These are phyloP conservation scores for Graptemys geographica DNA, from an alignment of 2,797 vertebrate genomes.

Conservation along the genomic window DNA sequence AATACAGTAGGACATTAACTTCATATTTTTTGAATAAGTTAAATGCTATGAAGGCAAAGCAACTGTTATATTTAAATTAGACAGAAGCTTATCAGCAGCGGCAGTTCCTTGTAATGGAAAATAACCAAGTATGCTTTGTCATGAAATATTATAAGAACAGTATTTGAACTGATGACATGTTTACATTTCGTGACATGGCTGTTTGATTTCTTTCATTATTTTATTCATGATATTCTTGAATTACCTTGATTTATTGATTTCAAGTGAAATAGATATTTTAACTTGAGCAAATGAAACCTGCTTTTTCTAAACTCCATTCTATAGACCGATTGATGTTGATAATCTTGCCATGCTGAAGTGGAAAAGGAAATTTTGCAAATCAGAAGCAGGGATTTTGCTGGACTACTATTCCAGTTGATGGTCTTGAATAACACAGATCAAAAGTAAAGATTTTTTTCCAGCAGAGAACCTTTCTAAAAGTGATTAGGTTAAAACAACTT, in stretches of 20 bases:
- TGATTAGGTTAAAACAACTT: conserved; percentile 38
- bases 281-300: conserved; percentile 1
- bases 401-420: background rate
- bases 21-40: conserved; percentile 37
- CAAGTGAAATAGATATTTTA: conserved; percentile 34
- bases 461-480: background rate
- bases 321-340: background rate
- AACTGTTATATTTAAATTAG: conserved; percentile 57
- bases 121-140: conserved; percentile 28
- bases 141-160: conserved; percentile 39
- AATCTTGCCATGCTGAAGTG: background rate
- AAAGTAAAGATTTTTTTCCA: background rate
- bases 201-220: conserved; percentile 66
- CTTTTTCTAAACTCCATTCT: background rate
- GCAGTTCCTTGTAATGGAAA: conserved; percentile 57
- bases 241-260: conserved; percentile 53
- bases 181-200: conserved; percentile 51
- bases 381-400: background rate
- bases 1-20: background rate
- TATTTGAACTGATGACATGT: conserved; percentile 41
- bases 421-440: background rate
- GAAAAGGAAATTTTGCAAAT: background rate
- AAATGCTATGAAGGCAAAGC: conserved; percentile 43
- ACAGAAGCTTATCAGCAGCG: conserved; percentile 23
- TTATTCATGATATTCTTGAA: conserved; percentile 38